A percentile compares a stretch with the other conserved stretches of the same genome.
Conservation (phyloP, 2,113 vertebrate genomes). For the Ascaphus truei region DNA sequence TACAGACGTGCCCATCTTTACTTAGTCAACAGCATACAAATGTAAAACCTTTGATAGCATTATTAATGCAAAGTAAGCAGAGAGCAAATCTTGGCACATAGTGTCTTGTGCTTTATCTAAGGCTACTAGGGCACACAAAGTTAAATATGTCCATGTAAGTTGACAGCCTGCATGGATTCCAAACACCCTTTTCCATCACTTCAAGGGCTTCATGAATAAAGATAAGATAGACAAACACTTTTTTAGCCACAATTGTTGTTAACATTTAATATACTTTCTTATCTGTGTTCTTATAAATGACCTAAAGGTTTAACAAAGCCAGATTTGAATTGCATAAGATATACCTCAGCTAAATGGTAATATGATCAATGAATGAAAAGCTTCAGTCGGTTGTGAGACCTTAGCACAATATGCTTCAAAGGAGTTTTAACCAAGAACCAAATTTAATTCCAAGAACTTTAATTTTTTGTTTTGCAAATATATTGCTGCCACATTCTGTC, state of each 20-base stretch:
- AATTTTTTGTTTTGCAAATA: too few species aligned
- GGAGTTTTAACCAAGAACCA: too few species aligned
- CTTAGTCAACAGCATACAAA: constrained; percentile 36
- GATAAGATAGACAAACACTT: constrained; percentile 47
- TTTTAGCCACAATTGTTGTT: constrained; percentile 26
- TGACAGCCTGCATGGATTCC: constrained; percentile 20
- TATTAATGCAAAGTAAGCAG: constrained; percentile 42
- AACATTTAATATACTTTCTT: constrained; percentile 57
- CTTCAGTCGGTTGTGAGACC: not conserved
- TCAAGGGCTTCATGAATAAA: constrained; percentile 70
- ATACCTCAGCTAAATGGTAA: constrained; percentile 12
- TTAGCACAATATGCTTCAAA: too few species aligned
- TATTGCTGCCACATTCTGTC: too few species aligned
- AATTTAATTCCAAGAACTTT: too few species aligned
- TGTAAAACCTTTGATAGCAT: constrained; percentile 27
- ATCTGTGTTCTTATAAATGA: constrained; percentile 57
- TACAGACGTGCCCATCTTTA: constrained; percentile 21
- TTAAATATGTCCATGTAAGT: constrained; percentile 36
- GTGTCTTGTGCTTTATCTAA: constrained; percentile 31
- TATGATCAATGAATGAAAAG: not conserved
- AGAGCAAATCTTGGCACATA: constrained; percentile 39
- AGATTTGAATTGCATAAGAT: constrained; percentile 42
- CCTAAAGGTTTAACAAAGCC: constrained; percentile 47
- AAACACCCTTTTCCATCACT: constrained; percentile 58
- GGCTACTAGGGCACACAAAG: constrained; percentile 36